Evolutionary conservation across 2,888 invertebrate genomes (phyloP), one percentile per base, ranked within the genome.

Genomic region (Lochmaea capreae): DNA sequence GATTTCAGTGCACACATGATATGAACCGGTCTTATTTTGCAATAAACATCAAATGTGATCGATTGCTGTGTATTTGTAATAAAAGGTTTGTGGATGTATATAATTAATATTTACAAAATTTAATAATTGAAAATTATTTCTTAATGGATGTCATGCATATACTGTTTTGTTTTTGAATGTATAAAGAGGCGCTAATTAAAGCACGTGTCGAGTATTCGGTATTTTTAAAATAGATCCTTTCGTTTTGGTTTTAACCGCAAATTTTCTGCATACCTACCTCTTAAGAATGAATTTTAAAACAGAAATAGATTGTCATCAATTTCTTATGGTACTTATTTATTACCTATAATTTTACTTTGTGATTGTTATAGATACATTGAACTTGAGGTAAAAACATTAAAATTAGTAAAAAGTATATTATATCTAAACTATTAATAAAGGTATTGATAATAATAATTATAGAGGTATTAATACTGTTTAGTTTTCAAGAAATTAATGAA

Each of bases 11-110:
- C 72, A 72, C 73, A 65, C 70, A 61, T 77, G 74, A 73, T 62
- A 65, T 74, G 72, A 76, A 74, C 73, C 74, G 77, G 73, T 74
- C 74, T 72, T 65, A 75, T 77, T 74, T 76, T 76, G 75, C 72
- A 77, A 77, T 65, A 77, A 76, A 75, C 61, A 67, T 75, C 71
- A 72, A 57, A 72, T 73, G 73, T 74, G 72, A 69, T 69, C 71
- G 63, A 68, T 43, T 67, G 57, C 65, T 70, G 70, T 70, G 70
- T 73, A 67, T 71, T 75, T 72, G 72, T 72, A 71, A 67, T 74
- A 74, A 67, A 63, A 73, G 77, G 77, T 75, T 62, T 71, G 74
- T 77, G 18, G 61, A 54, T 54, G 9, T 43, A 63, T 42, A 61
- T 61, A 49, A n/a, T 18, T 63, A 59, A 26, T 12, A 54, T 63